phyloP scores from a whole-genome alignment of 2,797 vertebrate genomes.

The Notamacropus eugenii region DNA sequence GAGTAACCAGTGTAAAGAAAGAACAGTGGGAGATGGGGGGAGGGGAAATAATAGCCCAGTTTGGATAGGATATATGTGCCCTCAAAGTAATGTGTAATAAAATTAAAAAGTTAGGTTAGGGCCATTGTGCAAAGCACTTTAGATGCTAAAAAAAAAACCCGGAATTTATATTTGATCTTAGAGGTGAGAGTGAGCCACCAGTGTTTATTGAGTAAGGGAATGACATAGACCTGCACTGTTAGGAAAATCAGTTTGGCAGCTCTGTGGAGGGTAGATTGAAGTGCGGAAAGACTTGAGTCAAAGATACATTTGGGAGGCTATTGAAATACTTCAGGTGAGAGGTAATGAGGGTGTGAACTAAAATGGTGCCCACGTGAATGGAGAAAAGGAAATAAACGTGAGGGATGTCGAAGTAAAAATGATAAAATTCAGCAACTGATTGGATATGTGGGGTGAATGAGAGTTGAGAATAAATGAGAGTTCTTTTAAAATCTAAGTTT shows the following conservation, averaged over 20 bases:
- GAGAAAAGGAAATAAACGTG: neutral
- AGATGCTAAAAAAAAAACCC: neutral
- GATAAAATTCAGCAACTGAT: neutral
- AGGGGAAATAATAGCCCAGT: neutral
- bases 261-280: neutral
- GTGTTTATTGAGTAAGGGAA: neutral
- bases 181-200: neutral
- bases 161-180: neutral
- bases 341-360: neutral
- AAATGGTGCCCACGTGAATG: neutral
- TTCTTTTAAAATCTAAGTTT: slow-evolving; percentile 53
- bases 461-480: slow-evolving; percentile 39
- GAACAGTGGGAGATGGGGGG: neutral
- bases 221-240: neutral
- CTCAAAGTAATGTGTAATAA: neutral
- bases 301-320: neutral
- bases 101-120: neutral
- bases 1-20: neutral
- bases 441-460: neutral
- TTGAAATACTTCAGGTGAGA: neutral
- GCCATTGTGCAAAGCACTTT: neutral
- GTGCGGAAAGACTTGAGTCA: neutral
- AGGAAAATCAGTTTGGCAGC: neutral
- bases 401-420: neutral
- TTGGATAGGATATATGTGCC: neutral